Conservation (phyloP, 2,113 vertebrate genomes). For the Cyprinus carpio region DNA sequence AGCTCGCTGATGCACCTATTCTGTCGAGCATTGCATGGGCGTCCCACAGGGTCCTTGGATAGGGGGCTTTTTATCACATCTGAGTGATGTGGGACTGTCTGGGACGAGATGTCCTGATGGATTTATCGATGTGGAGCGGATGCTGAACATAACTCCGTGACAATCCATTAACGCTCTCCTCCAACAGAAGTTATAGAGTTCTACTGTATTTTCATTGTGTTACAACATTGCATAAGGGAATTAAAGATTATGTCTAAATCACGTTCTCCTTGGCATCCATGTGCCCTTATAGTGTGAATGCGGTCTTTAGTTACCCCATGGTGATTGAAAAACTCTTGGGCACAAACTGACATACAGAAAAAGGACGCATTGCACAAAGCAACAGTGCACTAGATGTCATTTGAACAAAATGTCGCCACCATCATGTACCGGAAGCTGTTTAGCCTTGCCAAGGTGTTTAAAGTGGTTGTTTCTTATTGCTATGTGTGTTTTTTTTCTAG, state of each 20-base stretch:
- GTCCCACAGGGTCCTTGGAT: conserved; percentile 54
- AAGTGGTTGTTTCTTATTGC: background rate
- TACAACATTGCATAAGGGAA: background rate
- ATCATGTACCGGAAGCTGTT: background rate
- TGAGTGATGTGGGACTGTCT: conserved; percentile 48
- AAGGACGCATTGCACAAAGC: background rate
- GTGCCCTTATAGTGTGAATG: background rate
- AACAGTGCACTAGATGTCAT: background rate
- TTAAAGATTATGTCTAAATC: background rate
- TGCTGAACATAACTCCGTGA: background rate
- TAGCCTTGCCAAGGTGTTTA: background rate
- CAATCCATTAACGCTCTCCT: conserved; percentile 46
- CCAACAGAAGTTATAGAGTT: background rate
- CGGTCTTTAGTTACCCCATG: background rate
- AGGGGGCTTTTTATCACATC: conserved; percentile 59
- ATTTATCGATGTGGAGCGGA: conserved; percentile 43
- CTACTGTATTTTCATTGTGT: conserved; percentile 26
- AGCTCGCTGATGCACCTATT: conserved; percentile 62
- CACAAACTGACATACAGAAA: background rate
- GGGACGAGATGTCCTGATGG: conserved; percentile 51
- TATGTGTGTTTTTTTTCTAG: background rate
- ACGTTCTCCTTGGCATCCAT: background rate
- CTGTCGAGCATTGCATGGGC: conserved; percentile 56
- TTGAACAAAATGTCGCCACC: background rate
- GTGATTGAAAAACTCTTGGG: background rate